A percentile compares a stretch with the other conserved stretches of the same genome.
These are phyloP conservation scores for Carapus acus DNA, from an alignment of 2,797 vertebrate genomes.

Conservation along the genomic window DNA sequence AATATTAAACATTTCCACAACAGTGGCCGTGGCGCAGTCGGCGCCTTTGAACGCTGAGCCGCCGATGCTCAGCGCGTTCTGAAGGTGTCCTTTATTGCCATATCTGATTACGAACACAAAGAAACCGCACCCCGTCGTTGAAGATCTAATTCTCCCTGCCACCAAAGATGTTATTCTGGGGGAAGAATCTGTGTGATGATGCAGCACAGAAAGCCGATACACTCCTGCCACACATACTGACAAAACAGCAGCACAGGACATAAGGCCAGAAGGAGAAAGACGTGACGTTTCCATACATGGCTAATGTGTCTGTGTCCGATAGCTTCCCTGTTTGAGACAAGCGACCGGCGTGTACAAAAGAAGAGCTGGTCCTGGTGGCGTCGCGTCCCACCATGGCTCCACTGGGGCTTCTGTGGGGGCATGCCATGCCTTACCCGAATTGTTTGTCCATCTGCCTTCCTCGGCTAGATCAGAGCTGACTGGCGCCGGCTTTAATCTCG, in stretches of 20 bases:
- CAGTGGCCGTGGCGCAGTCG: not conserved
- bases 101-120: slow-evolving; percentile 31
- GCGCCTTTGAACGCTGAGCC: slow-evolving; percentile 15
- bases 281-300: too few relatives aligned
- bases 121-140: slow-evolving; percentile 23
- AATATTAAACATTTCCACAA: slow-evolving; percentile 13
- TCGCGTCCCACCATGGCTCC: slow-evolving; percentile 34
- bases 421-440: slow-evolving; percentile 39
- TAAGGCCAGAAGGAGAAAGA: slow-evolving; percentile 15
- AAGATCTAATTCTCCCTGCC: slow-evolving; percentile 45
- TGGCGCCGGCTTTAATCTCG: slow-evolving; percentile 60
- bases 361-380: slow-evolving; percentile 27
- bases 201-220: slow-evolving; percentile 37
- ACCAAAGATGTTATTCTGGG: slow-evolving; percentile 43
- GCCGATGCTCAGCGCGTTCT: not conserved
- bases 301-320: too few relatives aligned
- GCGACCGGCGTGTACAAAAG: slow-evolving; percentile 1
- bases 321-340: not conserved
- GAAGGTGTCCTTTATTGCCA: slow-evolving; percentile 29
- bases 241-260: slow-evolving; percentile 25
- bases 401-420: slow-evolving; percentile 48
- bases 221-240: slow-evolving; percentile 16
- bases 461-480: slow-evolving; percentile 59
- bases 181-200: slow-evolving; percentile 25
- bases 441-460: slow-evolving; percentile 52